phyloP scores from a whole-genome alignment of 1,140 invertebrate species.

The Parapsyche elsis region DNA sequence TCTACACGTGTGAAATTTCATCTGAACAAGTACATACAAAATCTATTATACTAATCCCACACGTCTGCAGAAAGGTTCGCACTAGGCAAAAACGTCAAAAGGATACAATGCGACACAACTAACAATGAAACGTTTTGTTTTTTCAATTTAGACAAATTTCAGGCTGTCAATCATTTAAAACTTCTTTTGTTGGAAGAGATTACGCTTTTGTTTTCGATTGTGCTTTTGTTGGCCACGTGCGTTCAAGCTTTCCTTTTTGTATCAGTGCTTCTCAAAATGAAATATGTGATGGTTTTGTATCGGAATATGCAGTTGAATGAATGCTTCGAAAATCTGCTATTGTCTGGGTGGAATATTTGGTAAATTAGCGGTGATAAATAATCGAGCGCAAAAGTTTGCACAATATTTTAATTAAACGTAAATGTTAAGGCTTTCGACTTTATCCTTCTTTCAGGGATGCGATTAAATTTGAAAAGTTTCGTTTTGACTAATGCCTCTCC shows the following conservation, averaged over 20 bases:
- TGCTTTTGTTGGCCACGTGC: neutral
- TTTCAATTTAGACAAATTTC: conserved; percentile 3
- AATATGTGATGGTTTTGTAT: too few relatives aligned
- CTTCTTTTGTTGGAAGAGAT: too few relatives aligned
- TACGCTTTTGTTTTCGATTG: neutral
- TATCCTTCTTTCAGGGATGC: conserved; percentile 16
- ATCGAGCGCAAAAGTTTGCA: neutral
- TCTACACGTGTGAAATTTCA: neutral
- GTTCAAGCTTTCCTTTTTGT: neutral
- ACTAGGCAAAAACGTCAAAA: too few relatives aligned
- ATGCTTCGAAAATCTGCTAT: too few relatives aligned
- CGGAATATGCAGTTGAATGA: too few relatives aligned
- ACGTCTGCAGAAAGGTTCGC: too few relatives aligned
- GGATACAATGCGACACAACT: too few relatives aligned
- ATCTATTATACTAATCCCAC: too few relatives aligned
- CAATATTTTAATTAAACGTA: conserved; percentile 5
- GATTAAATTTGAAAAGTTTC: conserved; percentile 43
- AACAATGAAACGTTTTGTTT: too few relatives aligned
- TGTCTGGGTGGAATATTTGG: neutral
- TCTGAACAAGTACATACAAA: too few relatives aligned
- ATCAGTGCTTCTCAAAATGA: too few relatives aligned
- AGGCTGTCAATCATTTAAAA: neutral
- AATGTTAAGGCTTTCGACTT: neutral
- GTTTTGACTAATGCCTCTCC: conserved; percentile 42
- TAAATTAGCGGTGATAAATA: neutral